Base-by-base conservation (phyloP, 2,113 vertebrate species). In the Callopanchax toddi region DNA sequence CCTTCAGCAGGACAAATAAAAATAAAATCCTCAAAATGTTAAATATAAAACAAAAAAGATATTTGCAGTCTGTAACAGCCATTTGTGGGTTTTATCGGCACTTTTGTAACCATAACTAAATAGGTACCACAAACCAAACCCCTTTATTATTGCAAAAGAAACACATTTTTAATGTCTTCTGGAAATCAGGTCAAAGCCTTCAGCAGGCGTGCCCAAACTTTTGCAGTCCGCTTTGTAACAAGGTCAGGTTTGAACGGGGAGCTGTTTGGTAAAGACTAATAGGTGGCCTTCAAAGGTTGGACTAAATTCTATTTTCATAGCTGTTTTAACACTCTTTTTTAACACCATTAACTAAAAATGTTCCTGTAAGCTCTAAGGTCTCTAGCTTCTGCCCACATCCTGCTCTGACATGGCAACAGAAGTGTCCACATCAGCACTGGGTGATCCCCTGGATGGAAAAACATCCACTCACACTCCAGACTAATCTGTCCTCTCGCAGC, bases 251-350 rank as follows among this genome's bases (percentile, higher is more conserved):
- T 59, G 22, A 37, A 49, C 26, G 34, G 58, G 58, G 29, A 36
- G 54, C 34, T 64, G 39, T 63, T 57, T 42, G 70, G 45, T 69
- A 4, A 49, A 48, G 48, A 57, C 60, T 44, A 70, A 66, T 34
- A 3, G 20, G 57, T 84, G 74, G 81, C 74, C 83, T 83, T 81
- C 72, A 81, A 46, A 60, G 23, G 67, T 56, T 61, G 67, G 58
- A 65, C 62, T 11, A 20, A 70, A 45, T 61, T 80, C 55, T 87
- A 76, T 91, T 89, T 89, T 89, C 75, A 81, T 78, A 89, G 84
- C 82, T 84, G 86, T 54, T 83, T 84, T 43, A 61, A 8, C 5
- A 82, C 61, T 76, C 58, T 57, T 65, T 55, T 76, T 67, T 78
- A 43, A 76, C 66, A 56, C 37, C 60, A 79, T 83, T 80, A 67